phyloP scores from a whole-genome alignment of 2,888 invertebrate species.

The Cryptops parisi region DNA sequence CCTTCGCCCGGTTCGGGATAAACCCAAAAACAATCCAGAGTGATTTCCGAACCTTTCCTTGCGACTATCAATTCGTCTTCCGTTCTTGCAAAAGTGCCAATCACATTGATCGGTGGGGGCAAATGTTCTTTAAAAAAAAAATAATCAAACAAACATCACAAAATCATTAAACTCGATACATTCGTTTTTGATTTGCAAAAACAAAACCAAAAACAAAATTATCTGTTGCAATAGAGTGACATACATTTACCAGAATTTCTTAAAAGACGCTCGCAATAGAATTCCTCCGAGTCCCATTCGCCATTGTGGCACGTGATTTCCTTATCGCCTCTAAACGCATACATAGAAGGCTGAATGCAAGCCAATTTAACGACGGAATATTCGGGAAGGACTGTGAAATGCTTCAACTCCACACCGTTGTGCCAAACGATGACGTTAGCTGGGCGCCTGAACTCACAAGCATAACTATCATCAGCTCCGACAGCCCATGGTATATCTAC shows the following conservation, averaged over 20 bases:
- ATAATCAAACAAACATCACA: too few relatives aligned
- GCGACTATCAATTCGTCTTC: too few relatives aligned
- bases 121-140: too few relatives aligned
- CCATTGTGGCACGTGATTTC: background rate
- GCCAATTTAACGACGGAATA: background rate
- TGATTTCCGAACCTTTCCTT: background rate
- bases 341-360: background rate
- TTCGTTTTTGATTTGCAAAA: too few relatives aligned
- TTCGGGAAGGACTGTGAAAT: background rate
- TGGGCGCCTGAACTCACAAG: background rate
- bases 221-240: too few relatives aligned
- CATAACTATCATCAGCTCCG: too few relatives aligned
- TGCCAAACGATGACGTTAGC: background rate
- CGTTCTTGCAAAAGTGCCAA: too few relatives aligned
- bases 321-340: background rate
- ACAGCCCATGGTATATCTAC: too few relatives aligned
- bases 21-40: background rate
- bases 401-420: background rate
- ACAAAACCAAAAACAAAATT: too few relatives aligned
- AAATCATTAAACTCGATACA: too few relatives aligned
- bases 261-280: background rate
- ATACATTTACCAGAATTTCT: background rate
- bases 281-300: background rate
- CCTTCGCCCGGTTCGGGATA: background rate
- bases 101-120: too few relatives aligned